These are phyloP conservation scores for Linurgus olivaceus DNA, from an alignment of 2,797 vertebrate species.

Conservation along the genomic window DNA sequence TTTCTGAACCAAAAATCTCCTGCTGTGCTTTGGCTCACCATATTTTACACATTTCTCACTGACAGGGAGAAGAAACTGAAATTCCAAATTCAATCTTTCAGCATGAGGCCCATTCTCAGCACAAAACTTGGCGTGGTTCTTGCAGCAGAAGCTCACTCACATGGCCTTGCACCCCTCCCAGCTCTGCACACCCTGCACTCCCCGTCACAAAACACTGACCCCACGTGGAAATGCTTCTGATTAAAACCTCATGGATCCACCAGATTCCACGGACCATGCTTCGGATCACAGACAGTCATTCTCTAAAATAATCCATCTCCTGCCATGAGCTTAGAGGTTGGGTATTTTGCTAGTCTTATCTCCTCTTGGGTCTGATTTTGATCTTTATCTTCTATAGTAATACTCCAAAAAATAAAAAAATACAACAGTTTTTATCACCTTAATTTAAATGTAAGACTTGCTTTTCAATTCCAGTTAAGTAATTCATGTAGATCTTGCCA, in stretches of 20 bases:
- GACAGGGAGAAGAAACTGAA: not conserved
- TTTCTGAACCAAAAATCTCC: not conserved
- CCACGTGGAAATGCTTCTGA: not conserved
- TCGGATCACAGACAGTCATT: not conserved
- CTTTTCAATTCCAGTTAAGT: slow-evolving; percentile 42
- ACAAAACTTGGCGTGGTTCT: not conserved
- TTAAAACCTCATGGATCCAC: not conserved
- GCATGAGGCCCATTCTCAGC: not conserved
- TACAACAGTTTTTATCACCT: slow-evolving; percentile 20
- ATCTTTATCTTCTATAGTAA: not conserved
- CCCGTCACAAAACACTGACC: not conserved
- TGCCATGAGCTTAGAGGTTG: not conserved
- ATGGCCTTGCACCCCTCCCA: not conserved
- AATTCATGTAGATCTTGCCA: slow-evolving; percentile 36
- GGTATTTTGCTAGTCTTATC: slow-evolving; percentile 2
- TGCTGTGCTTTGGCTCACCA: not conserved
- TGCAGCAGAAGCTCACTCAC: not conserved
- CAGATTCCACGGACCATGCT: not conserved
- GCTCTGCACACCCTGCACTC: not conserved
- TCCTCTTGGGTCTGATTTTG: not conserved
- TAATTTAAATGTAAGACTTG: slow-evolving; percentile 35
- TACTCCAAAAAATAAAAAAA: not conserved
- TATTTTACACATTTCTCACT: not conserved
- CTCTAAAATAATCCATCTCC: not conserved
- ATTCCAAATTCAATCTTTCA: not conserved